Evolutionary conservation across 1,140 invertebrate species (phyloP).

Genomic region (Coelopa frigida): DNA sequence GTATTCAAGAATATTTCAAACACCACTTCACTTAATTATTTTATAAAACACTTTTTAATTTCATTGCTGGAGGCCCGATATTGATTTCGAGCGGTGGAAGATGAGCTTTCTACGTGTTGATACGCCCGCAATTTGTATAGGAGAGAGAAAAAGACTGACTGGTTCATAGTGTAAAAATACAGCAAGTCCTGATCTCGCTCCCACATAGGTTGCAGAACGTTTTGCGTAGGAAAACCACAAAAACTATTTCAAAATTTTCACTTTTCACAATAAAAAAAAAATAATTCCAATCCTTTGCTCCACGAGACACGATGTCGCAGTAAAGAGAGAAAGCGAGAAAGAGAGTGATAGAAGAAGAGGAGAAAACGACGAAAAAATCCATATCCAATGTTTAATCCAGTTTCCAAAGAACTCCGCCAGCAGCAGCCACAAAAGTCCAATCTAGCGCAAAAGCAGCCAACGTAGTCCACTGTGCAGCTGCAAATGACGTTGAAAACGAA

Average conservation of each 20-base stretch:
- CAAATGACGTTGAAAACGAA: slow-evolving; percentile 30
- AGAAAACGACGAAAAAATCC: neutral
- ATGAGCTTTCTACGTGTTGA: slow-evolving; percentile 26
- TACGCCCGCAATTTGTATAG: slow-evolving; percentile 45
- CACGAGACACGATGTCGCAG: neutral
- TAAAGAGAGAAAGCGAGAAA: neutral
- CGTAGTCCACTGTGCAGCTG: slow-evolving; percentile 36
- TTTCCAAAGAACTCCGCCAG: neutral
- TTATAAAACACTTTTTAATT: no score
- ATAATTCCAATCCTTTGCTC: neutral
- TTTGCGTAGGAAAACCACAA: slow-evolving; percentile 20
- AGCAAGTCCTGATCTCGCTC: slow-evolving; percentile 46
- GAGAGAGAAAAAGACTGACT: slow-evolving; percentile 48
- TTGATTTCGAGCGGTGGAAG: no score
- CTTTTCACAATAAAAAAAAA: no score
- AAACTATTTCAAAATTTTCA: no score
- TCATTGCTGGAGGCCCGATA: no score
- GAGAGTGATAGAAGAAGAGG: neutral
- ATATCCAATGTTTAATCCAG: neutral
- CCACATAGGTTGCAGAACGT: slow-evolving; percentile 46
- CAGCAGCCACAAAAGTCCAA: slow-evolving; percentile 5
- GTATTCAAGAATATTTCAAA: neutral
- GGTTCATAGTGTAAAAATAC: slow-evolving; percentile 23
- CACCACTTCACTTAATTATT: neutral
- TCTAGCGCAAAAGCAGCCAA: slow-evolving; percentile 22